Percentiles rank a stretch among this genome's conserved stretches.
phyloP scores from a whole-genome alignment of 2,888 invertebrate genomes.

The Anarsia innoxiella region DNA sequence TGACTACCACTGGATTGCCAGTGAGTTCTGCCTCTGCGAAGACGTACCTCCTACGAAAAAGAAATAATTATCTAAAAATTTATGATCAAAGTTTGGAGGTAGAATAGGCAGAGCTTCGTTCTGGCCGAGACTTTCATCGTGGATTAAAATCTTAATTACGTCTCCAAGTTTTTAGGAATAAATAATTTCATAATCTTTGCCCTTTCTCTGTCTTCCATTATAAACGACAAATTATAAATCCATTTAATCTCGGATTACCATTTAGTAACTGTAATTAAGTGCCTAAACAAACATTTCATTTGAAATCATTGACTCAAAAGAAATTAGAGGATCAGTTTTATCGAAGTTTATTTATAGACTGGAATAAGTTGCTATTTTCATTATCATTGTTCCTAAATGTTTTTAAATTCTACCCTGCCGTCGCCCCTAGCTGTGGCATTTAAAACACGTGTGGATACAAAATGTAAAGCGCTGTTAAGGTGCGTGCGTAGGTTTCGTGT shows the following conservation, averaged over 20 bases:
- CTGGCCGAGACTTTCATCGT: constrained; percentile 36
- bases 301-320: neutral
- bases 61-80: constrained; percentile 55
- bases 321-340: too few species aligned
- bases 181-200: constrained; percentile 55
- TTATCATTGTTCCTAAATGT: too few species aligned
- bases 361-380: too few species aligned
- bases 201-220: constrained; percentile 31
- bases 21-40: constrained; percentile 6
- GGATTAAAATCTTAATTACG: constrained; percentile 69
- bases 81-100: constrained; percentile 55
- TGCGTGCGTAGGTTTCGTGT: constrained; percentile 20
- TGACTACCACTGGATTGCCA: constrained; percentile 5
- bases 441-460: constrained; percentile 18
- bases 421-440: too few species aligned
- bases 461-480: constrained; percentile 12
- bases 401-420: too few species aligned
- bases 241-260: constrained; percentile 18
- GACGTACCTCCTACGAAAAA: constrained; percentile 16
- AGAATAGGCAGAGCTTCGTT: constrained; percentile 34
- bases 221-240: constrained; percentile 30
- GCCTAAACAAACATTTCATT: constrained; percentile 9
- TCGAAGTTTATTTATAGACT: too few species aligned
- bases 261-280: constrained; percentile 16
- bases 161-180: constrained; percentile 52